phyloP scores from a whole-genome alignment of 1,140 invertebrate genomes.

The Ylistrum balloti region DNA sequence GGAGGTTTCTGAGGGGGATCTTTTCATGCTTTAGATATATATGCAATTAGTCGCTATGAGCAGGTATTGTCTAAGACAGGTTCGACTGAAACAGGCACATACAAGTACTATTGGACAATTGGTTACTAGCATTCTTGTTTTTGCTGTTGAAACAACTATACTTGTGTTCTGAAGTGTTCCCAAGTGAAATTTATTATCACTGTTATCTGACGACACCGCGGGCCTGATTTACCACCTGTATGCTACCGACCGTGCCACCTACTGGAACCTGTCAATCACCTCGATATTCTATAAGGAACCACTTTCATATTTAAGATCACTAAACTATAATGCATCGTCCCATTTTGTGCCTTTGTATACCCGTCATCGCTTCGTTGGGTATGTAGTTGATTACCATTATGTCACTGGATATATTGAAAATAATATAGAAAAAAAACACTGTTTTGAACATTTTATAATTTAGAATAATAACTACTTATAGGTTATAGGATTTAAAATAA shows the following conservation, averaged over 20 bases:
- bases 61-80: background rate
- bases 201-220: background rate
- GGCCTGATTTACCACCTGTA: background rate
- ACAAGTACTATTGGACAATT: background rate
- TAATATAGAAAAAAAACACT: no score
- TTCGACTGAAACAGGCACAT: background rate
- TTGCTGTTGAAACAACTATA: background rate
- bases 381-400: background rate
- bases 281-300: background rate
- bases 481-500: no score
- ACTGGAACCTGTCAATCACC: background rate
- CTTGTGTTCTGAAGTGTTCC: background rate
- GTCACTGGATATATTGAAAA: background rate
- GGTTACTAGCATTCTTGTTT: conserved; percentile 15
- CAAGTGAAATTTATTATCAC: background rate
- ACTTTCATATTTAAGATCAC: background rate
- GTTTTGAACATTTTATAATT: no score
- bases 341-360: background rate
- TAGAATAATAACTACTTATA: no score
- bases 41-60: background rate
- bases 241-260: conserved; percentile 15
- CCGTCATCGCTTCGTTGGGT: background rate
- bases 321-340: background rate
- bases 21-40: background rate
- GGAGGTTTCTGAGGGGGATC: no score